phyloP scores from a whole-genome alignment of 1,140 invertebrate genomes.

The Notospermus geniculatus region DNA sequence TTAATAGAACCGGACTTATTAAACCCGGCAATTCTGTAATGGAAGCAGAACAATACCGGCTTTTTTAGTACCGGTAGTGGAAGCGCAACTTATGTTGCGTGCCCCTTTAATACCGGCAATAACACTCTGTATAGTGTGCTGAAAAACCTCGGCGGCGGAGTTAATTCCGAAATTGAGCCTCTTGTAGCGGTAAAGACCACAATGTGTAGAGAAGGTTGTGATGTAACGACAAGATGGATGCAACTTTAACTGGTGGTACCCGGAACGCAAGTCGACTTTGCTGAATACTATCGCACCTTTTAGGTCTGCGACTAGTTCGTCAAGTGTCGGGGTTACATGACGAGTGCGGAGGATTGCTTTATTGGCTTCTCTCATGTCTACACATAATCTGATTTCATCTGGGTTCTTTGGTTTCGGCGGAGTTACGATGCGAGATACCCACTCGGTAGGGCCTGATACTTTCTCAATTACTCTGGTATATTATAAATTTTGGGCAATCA shows the following conservation, averaged over 20 bases:
- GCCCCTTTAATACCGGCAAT: conserved; percentile 14
- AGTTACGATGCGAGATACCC: conserved; percentile 12
- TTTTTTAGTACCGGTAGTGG: too few relatives aligned
- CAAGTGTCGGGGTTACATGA: conserved; percentile 25
- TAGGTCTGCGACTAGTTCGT: conserved; percentile 20
- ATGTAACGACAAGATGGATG: conserved; percentile 21
- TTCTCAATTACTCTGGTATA: too few relatives aligned
- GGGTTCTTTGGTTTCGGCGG: conserved; percentile 16
- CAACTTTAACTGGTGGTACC: conserved; percentile 28
- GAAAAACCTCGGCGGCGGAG: conserved; percentile 28
- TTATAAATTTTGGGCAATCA: too few relatives aligned
- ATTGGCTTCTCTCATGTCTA: conserved; percentile 28
- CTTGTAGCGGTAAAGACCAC: conserved; percentile 26
- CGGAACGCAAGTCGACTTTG: conserved; percentile 26
- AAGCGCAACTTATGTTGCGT: too few relatives aligned
- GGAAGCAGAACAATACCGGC: too few relatives aligned
- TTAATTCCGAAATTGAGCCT: conserved; percentile 24
- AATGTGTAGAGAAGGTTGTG: conserved; percentile 22
- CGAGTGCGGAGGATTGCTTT: conserved; percentile 22
- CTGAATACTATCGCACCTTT: conserved; percentile 24
- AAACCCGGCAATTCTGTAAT: too few relatives aligned
- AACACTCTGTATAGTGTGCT: conserved; percentile 15
- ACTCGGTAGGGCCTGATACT: conserved; percentile 17
- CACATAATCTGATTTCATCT: conserved; percentile 22
- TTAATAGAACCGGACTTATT: too few relatives aligned